Conservation (phyloP, 2,888 invertebrate genomes). For the Trachelus tabidus region DNA sequence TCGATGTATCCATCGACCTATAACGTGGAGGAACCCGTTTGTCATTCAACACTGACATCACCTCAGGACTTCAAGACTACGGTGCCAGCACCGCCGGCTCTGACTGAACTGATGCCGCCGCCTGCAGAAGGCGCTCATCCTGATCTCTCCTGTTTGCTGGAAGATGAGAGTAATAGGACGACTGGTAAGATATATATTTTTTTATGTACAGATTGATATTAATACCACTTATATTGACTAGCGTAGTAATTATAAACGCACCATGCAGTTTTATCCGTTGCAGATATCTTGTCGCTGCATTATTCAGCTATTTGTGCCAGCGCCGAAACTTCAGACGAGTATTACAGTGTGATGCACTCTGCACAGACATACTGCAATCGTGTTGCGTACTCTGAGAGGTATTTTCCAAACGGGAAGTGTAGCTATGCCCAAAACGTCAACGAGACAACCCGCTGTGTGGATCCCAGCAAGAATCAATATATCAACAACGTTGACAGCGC, state of each 20-base stretch:
- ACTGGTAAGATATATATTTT: constrained; percentile 47
- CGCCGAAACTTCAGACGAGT: constrained; percentile 50
- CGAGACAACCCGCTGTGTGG: constrained; percentile 29
- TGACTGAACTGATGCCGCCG: constrained; percentile 52
- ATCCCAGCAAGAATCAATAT: constrained; percentile 43
- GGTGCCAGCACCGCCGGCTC: constrained; percentile 35
- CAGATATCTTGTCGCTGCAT: constrained; percentile 58
- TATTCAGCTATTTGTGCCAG: constrained; percentile 55
- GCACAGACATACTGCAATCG: constrained; percentile 49
- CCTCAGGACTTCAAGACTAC: constrained; percentile 35
- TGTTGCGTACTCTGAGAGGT: constrained; percentile 44
- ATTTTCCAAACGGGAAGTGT: constrained; percentile 49
- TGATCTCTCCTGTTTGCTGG: constrained; percentile 68
- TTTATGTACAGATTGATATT: neutral
- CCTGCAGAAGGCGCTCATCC: constrained; percentile 51
- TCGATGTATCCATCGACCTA: constrained; percentile 47
- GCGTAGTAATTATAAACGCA: neutral
- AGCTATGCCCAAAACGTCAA: constrained; percentile 48
- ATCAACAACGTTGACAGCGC: constrained; percentile 34
- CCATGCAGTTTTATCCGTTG: constrained; percentile 30
- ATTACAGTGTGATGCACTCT: constrained; percentile 55
- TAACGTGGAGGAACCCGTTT: neutral
- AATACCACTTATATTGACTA: neutral
- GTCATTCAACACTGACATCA: neutral
- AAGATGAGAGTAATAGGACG: constrained; percentile 68